Percentiles rank a stretch among this genome's conserved stretches.
phyloP scores from a whole-genome alignment of 2,113 vertebrate species.

The Forbesichthys agassizii region DNA sequence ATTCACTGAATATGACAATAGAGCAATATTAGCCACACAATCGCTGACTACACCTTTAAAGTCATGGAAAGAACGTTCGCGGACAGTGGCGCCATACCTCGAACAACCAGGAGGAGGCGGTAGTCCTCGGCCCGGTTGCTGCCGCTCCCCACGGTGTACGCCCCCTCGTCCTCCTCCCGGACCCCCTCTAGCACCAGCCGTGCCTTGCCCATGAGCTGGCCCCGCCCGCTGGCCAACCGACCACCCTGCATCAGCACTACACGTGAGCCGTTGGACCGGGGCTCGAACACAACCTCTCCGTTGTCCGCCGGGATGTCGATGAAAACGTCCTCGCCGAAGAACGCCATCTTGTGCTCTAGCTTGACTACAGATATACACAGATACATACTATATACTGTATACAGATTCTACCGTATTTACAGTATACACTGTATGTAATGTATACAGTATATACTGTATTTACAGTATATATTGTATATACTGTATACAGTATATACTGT shows the following conservation, averaged over 20 bases:
- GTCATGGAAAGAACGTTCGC: too few species aligned
- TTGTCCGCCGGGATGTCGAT: conserved; percentile 49
- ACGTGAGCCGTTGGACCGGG: conserved; percentile 29
- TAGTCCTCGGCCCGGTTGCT: conserved; percentile 21
- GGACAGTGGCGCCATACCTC: conserved; percentile 45
- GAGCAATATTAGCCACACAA: too few species aligned
- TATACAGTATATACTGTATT: not conserved
- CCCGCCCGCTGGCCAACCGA: conserved; percentile 12
- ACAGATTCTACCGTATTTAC: not conserved
- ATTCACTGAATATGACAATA: too few species aligned
- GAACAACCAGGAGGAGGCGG: conserved; percentile 61
- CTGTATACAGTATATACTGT: too few species aligned
- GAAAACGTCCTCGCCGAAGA: conserved; percentile 74
- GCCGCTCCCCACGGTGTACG: conserved; percentile 62
- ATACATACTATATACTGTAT: not conserved
- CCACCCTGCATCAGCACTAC: conserved; percentile 56
- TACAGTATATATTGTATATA: too few species aligned
- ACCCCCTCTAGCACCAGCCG: conserved; percentile 72
- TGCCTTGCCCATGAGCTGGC: conserved; percentile 38
- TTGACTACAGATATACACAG: conserved; percentile 41
- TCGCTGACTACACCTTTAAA: too few species aligned
- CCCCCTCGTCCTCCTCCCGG: conserved; percentile 72
- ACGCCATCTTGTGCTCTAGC: conserved; percentile 63
- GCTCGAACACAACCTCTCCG: conserved; percentile 64
- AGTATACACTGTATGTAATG: not conserved